Conservation (phyloP, 1,140 invertebrate species). For the Drosophila serrata region DNA sequence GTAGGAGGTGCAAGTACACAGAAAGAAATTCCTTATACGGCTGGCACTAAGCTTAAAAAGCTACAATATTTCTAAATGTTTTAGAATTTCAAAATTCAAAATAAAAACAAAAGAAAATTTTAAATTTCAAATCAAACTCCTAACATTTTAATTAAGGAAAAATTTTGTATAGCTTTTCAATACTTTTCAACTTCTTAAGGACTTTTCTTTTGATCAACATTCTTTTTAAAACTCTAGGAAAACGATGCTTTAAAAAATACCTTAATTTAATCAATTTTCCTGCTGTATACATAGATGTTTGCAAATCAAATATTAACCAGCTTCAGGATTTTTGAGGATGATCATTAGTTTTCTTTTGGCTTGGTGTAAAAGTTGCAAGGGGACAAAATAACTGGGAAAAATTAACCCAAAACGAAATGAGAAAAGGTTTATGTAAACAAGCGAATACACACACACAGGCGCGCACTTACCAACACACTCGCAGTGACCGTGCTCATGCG, state of each 20-base stretch:
- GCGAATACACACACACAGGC: constrained; percentile 19
- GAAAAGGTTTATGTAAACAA: constrained; percentile 77
- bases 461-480: constrained; percentile 6
- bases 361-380: constrained; percentile 22
- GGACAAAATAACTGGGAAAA: constrained; percentile 27
- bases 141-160: background rate
- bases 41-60: too few species aligned
- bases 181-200: background rate
- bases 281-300: too few species aligned
- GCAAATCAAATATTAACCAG: constrained; percentile 1
- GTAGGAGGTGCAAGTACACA: constrained; percentile 26
- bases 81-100: too few species aligned
- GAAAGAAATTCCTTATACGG: constrained; percentile 1
- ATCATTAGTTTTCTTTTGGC: constrained; percentile 14
- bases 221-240: background rate
- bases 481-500: constrained; percentile 57
- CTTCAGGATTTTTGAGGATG: background rate
- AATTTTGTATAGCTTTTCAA: background rate
- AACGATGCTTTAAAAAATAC: background rate
- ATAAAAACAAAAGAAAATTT: background rate
- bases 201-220: background rate
- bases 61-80: too few species aligned
- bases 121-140: background rate
- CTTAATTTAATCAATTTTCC: too few species aligned
- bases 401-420: constrained; percentile 55